Percentiles rank a stretch among this genome's conserved stretches.
These are phyloP conservation scores for Syrphus vitripennis DNA, from an alignment of 2,888 invertebrate genomes.

Conservation along the genomic window DNA sequence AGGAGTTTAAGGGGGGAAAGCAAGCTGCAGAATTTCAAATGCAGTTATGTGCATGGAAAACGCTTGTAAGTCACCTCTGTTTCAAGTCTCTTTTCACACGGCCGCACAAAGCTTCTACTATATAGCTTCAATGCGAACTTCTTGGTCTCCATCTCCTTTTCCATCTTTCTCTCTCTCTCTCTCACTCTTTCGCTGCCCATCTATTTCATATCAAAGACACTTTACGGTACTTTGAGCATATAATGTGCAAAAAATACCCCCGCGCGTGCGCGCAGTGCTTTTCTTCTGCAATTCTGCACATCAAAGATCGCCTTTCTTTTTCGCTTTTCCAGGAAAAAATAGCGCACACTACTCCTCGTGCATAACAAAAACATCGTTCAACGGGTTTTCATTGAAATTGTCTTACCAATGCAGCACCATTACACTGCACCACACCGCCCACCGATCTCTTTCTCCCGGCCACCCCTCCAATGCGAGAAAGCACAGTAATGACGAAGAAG, in stretches of 20 bases:
- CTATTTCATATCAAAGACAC: constrained; percentile 66
- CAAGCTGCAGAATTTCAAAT: constrained; percentile 24
- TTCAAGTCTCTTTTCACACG: constrained; percentile 25
- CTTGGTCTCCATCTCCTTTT: neutral
- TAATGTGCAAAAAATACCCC: constrained; percentile 44
- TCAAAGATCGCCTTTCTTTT: constrained; percentile 70
- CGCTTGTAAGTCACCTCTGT: constrained; percentile 16
- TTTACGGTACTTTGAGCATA: constrained; percentile 70
- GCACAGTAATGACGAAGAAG: constrained; percentile 53
- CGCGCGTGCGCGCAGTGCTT: constrained; percentile 10
- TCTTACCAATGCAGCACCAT: constrained; percentile 17
- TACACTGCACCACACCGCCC: neutral
- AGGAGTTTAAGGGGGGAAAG: neutral
- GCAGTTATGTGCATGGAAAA: constrained; percentile 53
- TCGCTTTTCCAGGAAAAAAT: constrained; percentile 71
- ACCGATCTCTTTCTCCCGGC: neutral
- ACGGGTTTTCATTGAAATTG: constrained; percentile 68
- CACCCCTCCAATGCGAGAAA: constrained; percentile 44
- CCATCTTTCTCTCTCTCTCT: neutral
- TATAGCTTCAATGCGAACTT: neutral
- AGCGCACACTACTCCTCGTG: constrained; percentile 69
- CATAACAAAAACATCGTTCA: constrained; percentile 58
- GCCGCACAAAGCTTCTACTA: constrained; percentile 31
- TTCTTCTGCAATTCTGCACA: constrained; percentile 33
- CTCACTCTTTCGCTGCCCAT: constrained; percentile 30